Conservation (phyloP, 2,113 vertebrate genomes). For the Pelecanoides urinatrix region DNA sequence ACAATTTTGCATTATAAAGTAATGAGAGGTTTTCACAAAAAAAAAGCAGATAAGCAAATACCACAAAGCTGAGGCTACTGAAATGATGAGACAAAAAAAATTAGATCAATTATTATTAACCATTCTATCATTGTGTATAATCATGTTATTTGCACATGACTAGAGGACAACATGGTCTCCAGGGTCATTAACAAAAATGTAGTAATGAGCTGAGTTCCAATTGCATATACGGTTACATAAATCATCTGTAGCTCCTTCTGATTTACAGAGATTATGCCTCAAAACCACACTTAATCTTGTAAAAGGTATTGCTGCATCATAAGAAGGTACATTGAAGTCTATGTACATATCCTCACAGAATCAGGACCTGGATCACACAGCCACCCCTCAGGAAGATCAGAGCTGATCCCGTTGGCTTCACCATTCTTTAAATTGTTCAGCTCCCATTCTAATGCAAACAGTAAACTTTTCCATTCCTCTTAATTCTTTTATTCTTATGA, state of each 20-base stretch:
- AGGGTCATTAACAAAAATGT: background rate
- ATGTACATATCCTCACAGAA: background rate
- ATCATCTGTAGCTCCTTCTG: background rate
- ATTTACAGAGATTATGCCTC: background rate
- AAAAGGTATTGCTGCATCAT: background rate
- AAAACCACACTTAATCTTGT: background rate
- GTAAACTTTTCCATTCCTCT: constrained; percentile 22
- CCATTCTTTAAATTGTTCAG: background rate
- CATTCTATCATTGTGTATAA: background rate
- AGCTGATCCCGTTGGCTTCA: background rate
- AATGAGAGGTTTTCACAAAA: background rate
- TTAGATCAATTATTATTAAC: background rate
- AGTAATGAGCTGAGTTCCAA: background rate
- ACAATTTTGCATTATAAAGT: background rate
- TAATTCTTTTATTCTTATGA: constrained; percentile 20
- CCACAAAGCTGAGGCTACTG: background rate
- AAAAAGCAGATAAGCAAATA: background rate
- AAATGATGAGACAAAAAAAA: background rate
- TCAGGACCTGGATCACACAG: background rate
- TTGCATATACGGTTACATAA: background rate
- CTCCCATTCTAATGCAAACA: background rate
- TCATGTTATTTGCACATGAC: background rate
- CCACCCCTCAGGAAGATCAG: background rate
- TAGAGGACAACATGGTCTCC: background rate
- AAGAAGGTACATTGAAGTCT: background rate